phyloP scores from a whole-genome alignment of 2,888 invertebrate species.

The Noctua fimbriata region DNA sequence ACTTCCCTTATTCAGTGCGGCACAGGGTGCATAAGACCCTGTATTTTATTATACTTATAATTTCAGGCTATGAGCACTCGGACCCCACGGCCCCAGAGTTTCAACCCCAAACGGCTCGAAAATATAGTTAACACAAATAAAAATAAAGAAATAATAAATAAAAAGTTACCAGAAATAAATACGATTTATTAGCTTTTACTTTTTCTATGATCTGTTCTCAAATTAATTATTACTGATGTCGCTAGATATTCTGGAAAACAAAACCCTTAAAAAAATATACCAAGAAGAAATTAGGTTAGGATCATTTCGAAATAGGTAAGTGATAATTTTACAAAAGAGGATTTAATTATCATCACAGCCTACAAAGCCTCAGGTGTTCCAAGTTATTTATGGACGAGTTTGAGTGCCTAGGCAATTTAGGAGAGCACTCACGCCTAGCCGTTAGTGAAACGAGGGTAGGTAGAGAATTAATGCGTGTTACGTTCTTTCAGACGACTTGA shows the following conservation, averaged over 20 bases:
- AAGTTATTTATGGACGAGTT: conserved; percentile 53
- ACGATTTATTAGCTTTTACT: background rate
- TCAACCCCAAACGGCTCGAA: too few relatives aligned
- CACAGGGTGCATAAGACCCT: too few relatives aligned
- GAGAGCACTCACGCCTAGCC: conserved; percentile 52
- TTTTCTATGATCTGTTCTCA: background rate
- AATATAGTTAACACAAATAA: too few relatives aligned
- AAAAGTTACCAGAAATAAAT: too few relatives aligned
- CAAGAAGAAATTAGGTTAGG: background rate
- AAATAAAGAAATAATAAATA: too few relatives aligned
- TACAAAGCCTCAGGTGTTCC: conserved; percentile 28
- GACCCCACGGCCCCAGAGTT: too few relatives aligned
- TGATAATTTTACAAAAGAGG: background rate
- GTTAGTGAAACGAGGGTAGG: conserved; percentile 56
- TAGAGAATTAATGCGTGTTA: conserved; percentile 55
- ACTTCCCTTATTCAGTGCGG: too few relatives aligned
- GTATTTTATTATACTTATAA: too few relatives aligned
- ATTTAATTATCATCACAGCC: conserved; percentile 5
- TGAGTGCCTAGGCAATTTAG: conserved; percentile 53
- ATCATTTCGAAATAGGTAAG: background rate
- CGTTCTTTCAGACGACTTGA: conserved; percentile 41
- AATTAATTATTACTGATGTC: background rate
- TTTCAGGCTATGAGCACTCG: too few relatives aligned
- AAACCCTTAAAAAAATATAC: background rate
- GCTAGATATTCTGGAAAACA: background rate